phyloP scores from a whole-genome alignment of 37 sponge, comb jelly and placozoan genomes.

The Lycopodina hypogea region DNA sequence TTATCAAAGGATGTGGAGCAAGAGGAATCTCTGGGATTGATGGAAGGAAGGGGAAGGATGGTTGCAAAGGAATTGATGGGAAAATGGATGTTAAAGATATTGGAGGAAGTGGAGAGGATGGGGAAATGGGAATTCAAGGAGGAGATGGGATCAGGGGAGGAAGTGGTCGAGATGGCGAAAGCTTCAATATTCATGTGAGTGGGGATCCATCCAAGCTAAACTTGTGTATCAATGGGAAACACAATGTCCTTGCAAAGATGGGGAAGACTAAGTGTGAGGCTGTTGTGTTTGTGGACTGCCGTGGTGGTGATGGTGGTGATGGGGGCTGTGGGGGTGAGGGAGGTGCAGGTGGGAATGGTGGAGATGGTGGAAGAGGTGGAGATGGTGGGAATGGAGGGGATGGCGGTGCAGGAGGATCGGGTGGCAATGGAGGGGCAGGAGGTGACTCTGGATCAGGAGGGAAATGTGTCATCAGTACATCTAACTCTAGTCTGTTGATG shows the following conservation, averaged over 20 bases:
- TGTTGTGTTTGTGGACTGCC: slow-evolving; percentile 71
- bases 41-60: slow-evolving; percentile 50
- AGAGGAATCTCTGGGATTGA: slow-evolving; percentile 51
- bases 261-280: slow-evolving; percentile 62
- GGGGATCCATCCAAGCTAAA: slow-evolving; percentile 42
- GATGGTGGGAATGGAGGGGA: slow-evolving; percentile 71
- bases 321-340: slow-evolving; percentile 71
- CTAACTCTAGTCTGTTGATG: slow-evolving; percentile 60
- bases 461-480: slow-evolving; percentile 30
- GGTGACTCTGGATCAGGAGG: slow-evolving; percentile 76
- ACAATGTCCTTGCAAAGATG: slow-evolving; percentile 28
- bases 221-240: slow-evolving; percentile 30
- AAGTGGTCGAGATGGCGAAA: background rate
- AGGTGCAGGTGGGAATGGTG: slow-evolving; percentile 70
- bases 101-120: slow-evolving; percentile 44
- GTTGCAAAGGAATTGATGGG: slow-evolving; percentile 41
- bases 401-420: slow-evolving; percentile 71
- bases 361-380: slow-evolving; percentile 44
- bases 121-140: slow-evolving; percentile 44
- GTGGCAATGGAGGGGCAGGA: slow-evolving; percentile 77
- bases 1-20: slow-evolving; percentile 34
- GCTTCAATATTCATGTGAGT: slow-evolving; percentile 13
- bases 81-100: slow-evolving; percentile 3
- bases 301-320: slow-evolving; percentile 71
- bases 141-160: slow-evolving; percentile 32